A percentile compares a stretch with the other conserved stretches of the same genome.
These are phyloP conservation scores for Sitobion miscanthi DNA, from an alignment of 1,140 invertebrate genomes.

Conservation along the genomic window DNA sequence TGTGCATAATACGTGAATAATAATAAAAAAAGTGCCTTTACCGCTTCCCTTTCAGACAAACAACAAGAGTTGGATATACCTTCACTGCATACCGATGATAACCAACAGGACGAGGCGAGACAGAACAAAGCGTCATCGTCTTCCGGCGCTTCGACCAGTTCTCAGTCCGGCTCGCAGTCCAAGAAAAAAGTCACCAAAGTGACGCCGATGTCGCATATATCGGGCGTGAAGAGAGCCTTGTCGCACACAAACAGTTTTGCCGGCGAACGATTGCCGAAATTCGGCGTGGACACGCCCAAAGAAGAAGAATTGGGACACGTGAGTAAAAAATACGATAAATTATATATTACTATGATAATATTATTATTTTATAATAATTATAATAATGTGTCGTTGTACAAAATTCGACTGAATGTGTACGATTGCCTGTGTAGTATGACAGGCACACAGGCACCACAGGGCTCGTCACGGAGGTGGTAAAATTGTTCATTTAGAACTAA, in stretches of 20 bases:
- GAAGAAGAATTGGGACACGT: conserved; percentile 88
- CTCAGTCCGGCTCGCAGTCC: conserved; percentile 52
- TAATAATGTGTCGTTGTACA: neutral
- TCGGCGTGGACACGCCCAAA: conserved; percentile 89
- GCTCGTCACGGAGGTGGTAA: neutral
- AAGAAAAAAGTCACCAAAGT: conserved; percentile 68
- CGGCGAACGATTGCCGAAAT: conserved; percentile 84
- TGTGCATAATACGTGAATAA: neutral
- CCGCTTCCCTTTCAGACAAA: conserved; percentile 75
- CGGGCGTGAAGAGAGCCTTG: conserved; percentile 84
- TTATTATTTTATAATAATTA: too few relatives aligned
- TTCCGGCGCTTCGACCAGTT: conserved; percentile 61
- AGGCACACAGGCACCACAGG: neutral
- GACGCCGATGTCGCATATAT: conserved; percentile 84
- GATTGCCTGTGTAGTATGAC: too few relatives aligned
- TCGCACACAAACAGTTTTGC: conserved; percentile 92
- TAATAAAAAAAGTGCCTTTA: neutral
- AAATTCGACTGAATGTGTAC: neutral
- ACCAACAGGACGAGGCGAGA: conserved; percentile 14
- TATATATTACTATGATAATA: neutral
- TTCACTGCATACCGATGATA: conserved; percentile 79
- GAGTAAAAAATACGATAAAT: conserved; percentile 54
- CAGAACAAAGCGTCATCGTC: conserved; percentile 59
- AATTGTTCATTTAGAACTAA: neutral
- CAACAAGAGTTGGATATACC: conserved; percentile 95